Percentiles rank a stretch among this genome's conserved stretches.
Conservation (phyloP, 2,797 vertebrate species). For the Pangasius larnaudii region DNA sequence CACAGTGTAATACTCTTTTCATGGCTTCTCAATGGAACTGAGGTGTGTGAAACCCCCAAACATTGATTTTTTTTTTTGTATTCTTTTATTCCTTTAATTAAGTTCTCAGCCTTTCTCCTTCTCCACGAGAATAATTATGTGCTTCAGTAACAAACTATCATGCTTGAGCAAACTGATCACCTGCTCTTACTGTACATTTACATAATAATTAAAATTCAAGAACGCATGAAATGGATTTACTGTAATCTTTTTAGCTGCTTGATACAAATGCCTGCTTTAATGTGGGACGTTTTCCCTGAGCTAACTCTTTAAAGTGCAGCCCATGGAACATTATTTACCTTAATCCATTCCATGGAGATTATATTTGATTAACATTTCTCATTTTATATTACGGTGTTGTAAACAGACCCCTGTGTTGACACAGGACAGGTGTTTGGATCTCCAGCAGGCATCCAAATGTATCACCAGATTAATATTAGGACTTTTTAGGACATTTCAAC, state of each 20-base stretch:
- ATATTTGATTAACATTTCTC: slow-evolving; percentile 39
- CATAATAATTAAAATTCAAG: slow-evolving; percentile 49
- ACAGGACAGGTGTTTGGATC: slow-evolving; percentile 19
- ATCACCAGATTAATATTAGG: slow-evolving; percentile 20
- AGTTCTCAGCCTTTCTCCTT: slow-evolving; percentile 20
- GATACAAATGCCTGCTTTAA: not conserved
- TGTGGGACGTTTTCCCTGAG: not conserved
- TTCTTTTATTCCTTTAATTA: slow-evolving; percentile 46
- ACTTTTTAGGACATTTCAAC: slow-evolving; percentile 10
- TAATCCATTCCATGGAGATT: slow-evolving; percentile 18
- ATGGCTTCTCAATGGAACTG: not conserved
- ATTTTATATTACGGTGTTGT: slow-evolving; percentile 15
- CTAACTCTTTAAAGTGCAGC: not conserved
- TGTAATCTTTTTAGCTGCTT: slow-evolving; percentile 33
- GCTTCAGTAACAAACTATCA: slow-evolving; percentile 37
- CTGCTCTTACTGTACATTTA: slow-evolving; percentile 46
- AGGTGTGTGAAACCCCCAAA: slow-evolving; percentile 34
- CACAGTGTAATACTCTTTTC: not conserved
- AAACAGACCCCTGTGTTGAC: slow-evolving; percentile 11
- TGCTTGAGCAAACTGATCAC: slow-evolving; percentile 23
- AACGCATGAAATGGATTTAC: slow-evolving; percentile 42
- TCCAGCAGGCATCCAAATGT: not conserved
- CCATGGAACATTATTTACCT: slow-evolving; percentile 12
- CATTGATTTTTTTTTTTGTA: slow-evolving; percentile 45
- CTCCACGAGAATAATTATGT: slow-evolving; percentile 32